Evolutionary conservation across 2,888 invertebrate genomes (phyloP), one percentile per base, ranked within the genome.

Genomic region (Perithous albicinctus): DNA sequence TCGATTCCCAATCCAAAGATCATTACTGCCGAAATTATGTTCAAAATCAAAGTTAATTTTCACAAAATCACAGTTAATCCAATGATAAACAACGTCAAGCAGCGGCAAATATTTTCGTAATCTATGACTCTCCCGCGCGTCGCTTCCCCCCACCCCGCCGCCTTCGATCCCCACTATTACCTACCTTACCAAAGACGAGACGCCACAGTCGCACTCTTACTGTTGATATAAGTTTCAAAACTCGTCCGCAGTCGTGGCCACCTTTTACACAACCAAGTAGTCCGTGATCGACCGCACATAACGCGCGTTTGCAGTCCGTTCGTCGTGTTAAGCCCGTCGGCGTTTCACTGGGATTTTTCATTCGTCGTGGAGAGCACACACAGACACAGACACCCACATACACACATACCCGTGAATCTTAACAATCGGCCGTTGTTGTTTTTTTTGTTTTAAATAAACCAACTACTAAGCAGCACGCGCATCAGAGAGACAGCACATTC

Each of bases 241-340:
- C 61, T 29, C 67, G 78, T 72, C n/a, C 67, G 78, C 38, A 10
- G 43, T 67, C 46, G 20, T 61, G n/a, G 76, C 82, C 76, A 82
- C 82, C 82, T 82, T 82, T 67, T 46, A 67, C 63, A 72, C 61
- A 63, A 76, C 72, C 72, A 78, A 72, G 72, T 82, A 82, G 82
- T 82, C 78, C 72, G 82, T 79, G 82, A 73, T 82, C 78, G 76
- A 82, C 72, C 76, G 76, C 79, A 74, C 76, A 73, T 79, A 76
- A 76, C 26, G 18, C 59, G 18, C 32, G 32, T 56, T 29, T 63
- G 61, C 35, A 23, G 67, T 67, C 46, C 59, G 35, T 67, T 18
- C 46, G 46, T 7, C 43, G 38, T 54, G 29, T 51, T 6, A n/a
- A n/a, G n/a, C n/a, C n/a, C 7, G 32, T 20, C 15, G 18, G 46